Conservation (phyloP, 2,888 invertebrate genomes). For the Germaria angustata region DNA sequence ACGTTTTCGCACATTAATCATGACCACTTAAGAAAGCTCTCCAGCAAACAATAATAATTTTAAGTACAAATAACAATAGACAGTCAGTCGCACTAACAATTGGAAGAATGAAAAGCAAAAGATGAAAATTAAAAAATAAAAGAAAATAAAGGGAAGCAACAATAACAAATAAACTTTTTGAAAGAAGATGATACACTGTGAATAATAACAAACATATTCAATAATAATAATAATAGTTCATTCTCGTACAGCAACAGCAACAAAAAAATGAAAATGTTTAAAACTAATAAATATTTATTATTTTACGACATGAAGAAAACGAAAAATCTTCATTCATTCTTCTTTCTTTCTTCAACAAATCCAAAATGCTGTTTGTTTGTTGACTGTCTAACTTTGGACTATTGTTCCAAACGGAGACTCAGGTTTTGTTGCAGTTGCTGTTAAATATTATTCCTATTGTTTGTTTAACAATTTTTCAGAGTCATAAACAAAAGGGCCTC, state of each 20-base stretch:
- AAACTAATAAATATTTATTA: conserved; percentile 70
- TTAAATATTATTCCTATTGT: conserved; percentile 67
- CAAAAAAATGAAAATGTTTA: conserved; percentile 48
- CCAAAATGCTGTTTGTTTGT: neutral
- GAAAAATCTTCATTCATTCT: neutral
- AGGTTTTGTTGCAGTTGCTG: conserved; percentile 48
- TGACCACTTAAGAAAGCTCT: conserved; percentile 68
- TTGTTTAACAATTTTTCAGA: conserved; percentile 68
- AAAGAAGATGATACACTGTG: conserved; percentile 50
- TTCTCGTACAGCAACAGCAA: neutral
- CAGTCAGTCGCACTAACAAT: conserved; percentile 32
- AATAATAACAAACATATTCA: conserved; percentile 48
- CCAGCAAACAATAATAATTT: conserved; percentile 56
- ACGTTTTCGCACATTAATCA: conserved; percentile 70
- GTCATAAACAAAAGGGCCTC: conserved; percentile 48
- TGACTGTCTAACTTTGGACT: conserved; percentile 26
- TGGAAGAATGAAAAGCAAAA: conserved; percentile 20
- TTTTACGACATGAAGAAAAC: conserved; percentile 66
- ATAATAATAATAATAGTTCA: conserved; percentile 53
- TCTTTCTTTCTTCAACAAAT: conserved; percentile 28
- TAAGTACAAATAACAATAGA: conserved; percentile 46
- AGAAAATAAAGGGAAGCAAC: conserved; percentile 11
- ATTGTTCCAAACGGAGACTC: conserved; percentile 23
- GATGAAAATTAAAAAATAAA: conserved; percentile 1
- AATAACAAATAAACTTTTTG: conserved; percentile 20